Evolutionary conservation across 2,888 invertebrate species (phyloP), one percentile per base, ranked within the genome.

Genomic region (Gymnosoma rotundatum): DNA sequence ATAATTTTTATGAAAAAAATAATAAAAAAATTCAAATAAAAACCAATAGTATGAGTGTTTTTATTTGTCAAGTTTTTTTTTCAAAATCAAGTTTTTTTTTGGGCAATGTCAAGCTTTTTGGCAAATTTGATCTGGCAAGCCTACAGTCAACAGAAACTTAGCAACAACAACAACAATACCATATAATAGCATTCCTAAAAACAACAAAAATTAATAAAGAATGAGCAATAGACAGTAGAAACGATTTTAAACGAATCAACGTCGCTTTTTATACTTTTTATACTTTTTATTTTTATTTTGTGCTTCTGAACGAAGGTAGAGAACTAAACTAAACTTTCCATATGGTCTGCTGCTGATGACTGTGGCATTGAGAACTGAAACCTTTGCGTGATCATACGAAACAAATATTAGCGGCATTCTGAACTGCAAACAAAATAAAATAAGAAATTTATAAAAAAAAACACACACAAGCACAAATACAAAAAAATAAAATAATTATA

Each of bases 321-420:
- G 86, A 85, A 83, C 83, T 79, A 85, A 86, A 85, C 84, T 85
- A 83, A 85, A 90, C 90, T 90, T 90, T 90, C 89, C 88, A 90
- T 88, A 89, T 83, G 88, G 88, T 85, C 87, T 86, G 87, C 86
- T 86, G 67, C 73, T 83, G 87, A 88, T 87, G 87, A 86, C 88
- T 73, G 83, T 89, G 90, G 86, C 90, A 90, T 90, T 90, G 88
- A 89, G 88, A 89, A 89, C 85, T 89, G 88, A 89, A 89, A 88
- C 90, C 89, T 89, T 91, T 86, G 88, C 88, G 88, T 87, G 90
- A 90, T 90, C 91, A 88, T 86, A 87, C 87, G 69, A 75, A 85
- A 80, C 82, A 78, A 74, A 81, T 74, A 78, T 63, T 80, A 78
- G 79, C 83, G 78, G 78, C 78, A 60, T 60, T 16, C 36, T 66